Evolutionary conservation across 2,113 vertebrate genomes (phyloP).

Genomic region (Oreochromis aureus): DNA sequence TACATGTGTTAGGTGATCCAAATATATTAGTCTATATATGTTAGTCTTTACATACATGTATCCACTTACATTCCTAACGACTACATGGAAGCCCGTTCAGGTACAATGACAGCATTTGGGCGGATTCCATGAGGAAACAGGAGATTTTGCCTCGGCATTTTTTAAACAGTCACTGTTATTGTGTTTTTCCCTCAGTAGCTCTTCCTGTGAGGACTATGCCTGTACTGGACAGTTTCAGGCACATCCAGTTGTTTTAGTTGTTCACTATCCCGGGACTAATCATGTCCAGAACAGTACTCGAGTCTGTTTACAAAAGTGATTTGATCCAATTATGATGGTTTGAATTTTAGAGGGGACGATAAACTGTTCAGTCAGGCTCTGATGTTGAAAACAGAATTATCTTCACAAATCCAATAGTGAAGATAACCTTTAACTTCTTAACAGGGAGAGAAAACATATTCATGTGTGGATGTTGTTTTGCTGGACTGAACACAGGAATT

Average conservation of each 20-base stretch:
- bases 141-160: neutral
- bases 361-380: neutral
- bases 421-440: neutral
- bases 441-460: neutral
- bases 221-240: neutral
- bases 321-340: constrained; percentile 17
- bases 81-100: neutral
- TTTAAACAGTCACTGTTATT: neutral
- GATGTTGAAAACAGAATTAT: neutral
- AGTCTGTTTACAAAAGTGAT: constrained; percentile 2
- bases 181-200: neutral
- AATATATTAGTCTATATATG: constrained; percentile 69
- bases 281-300: neutral
- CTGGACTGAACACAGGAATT: neutral
- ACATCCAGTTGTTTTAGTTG: neutral
- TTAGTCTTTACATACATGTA: constrained; percentile 61
- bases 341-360: neutral
- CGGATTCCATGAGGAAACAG: neutral
- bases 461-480: neutral
- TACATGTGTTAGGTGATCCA: constrained; percentile 56
- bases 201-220: neutral
- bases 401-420: neutral
- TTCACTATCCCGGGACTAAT: neutral
- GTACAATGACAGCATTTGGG: neutral
- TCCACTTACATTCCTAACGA: constrained; percentile 8